Evolutionary conservation across 2,888 invertebrate genomes (phyloP), one percentile per base, ranked within the genome.

Genomic region (Drosophila niveifrons): DNA sequence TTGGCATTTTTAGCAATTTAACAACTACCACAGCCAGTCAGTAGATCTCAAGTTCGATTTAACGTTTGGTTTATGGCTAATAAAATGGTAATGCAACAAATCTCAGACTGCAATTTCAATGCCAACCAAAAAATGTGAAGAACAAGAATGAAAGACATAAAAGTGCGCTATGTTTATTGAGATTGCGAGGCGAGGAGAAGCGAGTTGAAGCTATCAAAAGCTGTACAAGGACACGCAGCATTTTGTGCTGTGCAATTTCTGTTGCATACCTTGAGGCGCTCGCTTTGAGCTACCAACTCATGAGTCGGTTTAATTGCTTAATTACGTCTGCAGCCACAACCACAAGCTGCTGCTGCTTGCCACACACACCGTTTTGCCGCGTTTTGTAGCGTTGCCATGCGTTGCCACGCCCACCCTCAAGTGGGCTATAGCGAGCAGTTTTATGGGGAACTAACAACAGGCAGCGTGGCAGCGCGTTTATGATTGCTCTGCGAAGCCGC

Each of bases 291-390:
- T 8, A 13, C 3, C 36, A 44, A 41, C 61, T 31, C 43, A 31
- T 53, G 53, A 64, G 68, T 31, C 39, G 39, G 31, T 61, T 85
- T 89, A 86, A 86, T 86, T 89, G 88, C 88, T 86, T 86, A 89
- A 86, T 86, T 86, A 88, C 84, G 68, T 65, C 76, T 72, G 63
- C 63, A 66, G 47, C 18, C 23, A 23, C 23, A 23, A 23, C n/a
- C n/a, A n/a, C n/a, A n/a, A n/a, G n/a, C n/a, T n/a, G 36, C 18
- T 31, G 46, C 57, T 56, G 34, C 43, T 13, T 31, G 15, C 15
- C 29, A 11, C 39, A 4, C 36, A 39, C 39, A 67, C 63, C 11
- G 10, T 11, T 11, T 34, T 15, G 57, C 28, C 61, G 57, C 13
- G 39, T 10, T 10, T 39, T 39, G 15, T 11, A 4, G n/a, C 36